Evolutionary conservation across 2,113 vertebrate genomes (phyloP), one percentile per base, ranked within the genome.

Genomic region (Caretta caretta): DNA sequence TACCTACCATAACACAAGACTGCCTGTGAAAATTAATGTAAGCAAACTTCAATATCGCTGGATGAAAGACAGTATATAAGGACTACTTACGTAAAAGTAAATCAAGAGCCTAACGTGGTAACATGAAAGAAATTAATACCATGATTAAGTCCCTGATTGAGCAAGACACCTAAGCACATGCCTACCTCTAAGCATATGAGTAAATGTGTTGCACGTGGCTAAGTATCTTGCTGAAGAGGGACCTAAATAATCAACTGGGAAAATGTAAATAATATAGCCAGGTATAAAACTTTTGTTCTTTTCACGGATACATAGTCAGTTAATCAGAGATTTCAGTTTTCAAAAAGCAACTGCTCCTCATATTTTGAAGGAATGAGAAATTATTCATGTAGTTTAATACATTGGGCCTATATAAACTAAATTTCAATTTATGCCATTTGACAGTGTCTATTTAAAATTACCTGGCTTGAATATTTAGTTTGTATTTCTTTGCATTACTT

Each of bases 61-160:
- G 4, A 92, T 14, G 4, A 29, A 78, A 69, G 10, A 50, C 10
- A 62, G 35, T 29, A 59, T 3, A 4, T 5, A 8, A 86, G 9
- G 5, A 75, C 19, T 31, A 86, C 50, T 51, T 10, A 57, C 7
- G 6, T 65, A 31, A 35, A 53, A n/a, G 54, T 31, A 62, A 22
- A 88, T 76, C 11, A 84, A 46, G 6, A 7, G 59, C 3, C 4
- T 11, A 9, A 59, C n/a, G 83, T 10, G 79, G 22, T 54, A 22
- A 80, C 62, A 25, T 76, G 42, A 87, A 89, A 87, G 50, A 5
- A 10, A 56, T 19, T n/a, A 91, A 35, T 42, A 8, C 56, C 87
- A 84, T 0, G n/a, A 76, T 13, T 53, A 25, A 84, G 19, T 65
- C 3, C 6, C 42, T 78, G 48, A n/a, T 0, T 0, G 38, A 42